Evolutionary conservation across 2,113 vertebrate genomes (phyloP).

Genomic region (Carassius carassius): DNA sequence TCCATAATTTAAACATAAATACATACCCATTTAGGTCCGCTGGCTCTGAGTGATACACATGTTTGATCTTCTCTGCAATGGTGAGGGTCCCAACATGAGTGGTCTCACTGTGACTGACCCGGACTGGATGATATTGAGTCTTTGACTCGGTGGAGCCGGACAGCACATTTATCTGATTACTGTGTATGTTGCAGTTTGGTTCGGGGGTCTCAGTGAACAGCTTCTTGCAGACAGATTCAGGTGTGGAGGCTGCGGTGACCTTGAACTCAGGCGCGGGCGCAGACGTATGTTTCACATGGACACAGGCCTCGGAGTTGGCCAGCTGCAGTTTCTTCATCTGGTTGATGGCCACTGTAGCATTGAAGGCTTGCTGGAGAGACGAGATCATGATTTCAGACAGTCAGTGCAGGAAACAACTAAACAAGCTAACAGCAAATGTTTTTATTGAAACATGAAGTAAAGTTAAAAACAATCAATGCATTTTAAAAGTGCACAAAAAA

Average conservation of each 20-base stretch:
- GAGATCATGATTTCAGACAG: not conserved
- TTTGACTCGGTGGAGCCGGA: conserved; percentile 52
- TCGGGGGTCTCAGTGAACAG: conserved; percentile 38
- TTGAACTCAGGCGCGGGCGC: conserved; percentile 59
- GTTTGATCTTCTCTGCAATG: conserved; percentile 69
- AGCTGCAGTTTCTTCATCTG: conserved; percentile 95
- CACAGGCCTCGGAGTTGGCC: conserved; percentile 65
- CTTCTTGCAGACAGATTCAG: conserved; percentile 49
- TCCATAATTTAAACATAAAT: not conserved
- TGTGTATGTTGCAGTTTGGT: not conserved
- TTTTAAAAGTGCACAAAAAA: not conserved
- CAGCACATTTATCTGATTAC: conserved; percentile 58
- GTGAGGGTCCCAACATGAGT: conserved; percentile 58
- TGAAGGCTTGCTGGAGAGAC: conserved; percentile 86
- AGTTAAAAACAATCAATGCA: not conserved
- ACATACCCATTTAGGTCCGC: conserved; percentile 76
- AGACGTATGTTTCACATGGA: conserved; percentile 38
- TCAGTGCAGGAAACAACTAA: not conserved
- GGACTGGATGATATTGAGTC: conserved; percentile 64
- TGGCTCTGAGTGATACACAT: conserved; percentile 75
- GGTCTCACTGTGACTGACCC: conserved; percentile 59
- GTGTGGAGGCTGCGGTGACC: conserved; percentile 62
- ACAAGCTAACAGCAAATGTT: not conserved
- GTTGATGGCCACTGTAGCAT: conserved; percentile 86
- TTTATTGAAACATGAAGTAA: not conserved